Evolutionary conservation across 2,888 invertebrate species (phyloP), one percentile per base, ranked within the genome.

Genomic region (Prosopocoilus inquinatus): DNA sequence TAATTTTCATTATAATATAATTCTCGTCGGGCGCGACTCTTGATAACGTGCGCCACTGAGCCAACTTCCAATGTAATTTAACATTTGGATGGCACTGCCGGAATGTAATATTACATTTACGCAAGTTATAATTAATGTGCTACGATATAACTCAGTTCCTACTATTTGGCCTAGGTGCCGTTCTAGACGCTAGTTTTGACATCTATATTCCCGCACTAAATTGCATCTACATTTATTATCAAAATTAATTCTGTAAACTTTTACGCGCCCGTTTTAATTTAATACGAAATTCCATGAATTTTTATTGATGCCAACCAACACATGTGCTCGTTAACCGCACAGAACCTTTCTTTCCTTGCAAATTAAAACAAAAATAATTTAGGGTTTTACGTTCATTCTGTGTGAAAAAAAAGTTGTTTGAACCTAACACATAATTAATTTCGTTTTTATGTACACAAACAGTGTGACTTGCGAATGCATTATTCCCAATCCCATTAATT

Each of bases 61-160:
- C 63, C 69, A 71, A 70, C 69, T 71, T 70, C 66, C 67, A 68
- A 72, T 71, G 70, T 71, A 71, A 73, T 73, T 73, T 71, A 72
- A 71, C 72, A 72, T 70, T 71, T 65, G 69, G 70, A 72, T 72
- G 68, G 68, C 70, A 70, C 67, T 66, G 67, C 65, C 68, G 69
- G 70, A 71, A 70, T 69, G 72, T 71, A 71, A 73, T 71, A 72
- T 73, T 72, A 72, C 70, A 72, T 72, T 69, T 70, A 71, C 70
- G 67, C 70, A 71, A 74, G 70, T 73, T 73, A 72, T 74, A 73
- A 74, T 74, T 74, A 74, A 74, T 71, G 67, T 67, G 67, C 69
- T 62, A 63, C 65, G 59, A 55, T 62, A 63, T 63, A 66, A 64
- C 64, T 62, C 46, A 53, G 59, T 57, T 59, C 46, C 49, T 56